Evolutionary conservation across 2,888 invertebrate species (phyloP).

Genomic region (Tiliacea aurago): DNA sequence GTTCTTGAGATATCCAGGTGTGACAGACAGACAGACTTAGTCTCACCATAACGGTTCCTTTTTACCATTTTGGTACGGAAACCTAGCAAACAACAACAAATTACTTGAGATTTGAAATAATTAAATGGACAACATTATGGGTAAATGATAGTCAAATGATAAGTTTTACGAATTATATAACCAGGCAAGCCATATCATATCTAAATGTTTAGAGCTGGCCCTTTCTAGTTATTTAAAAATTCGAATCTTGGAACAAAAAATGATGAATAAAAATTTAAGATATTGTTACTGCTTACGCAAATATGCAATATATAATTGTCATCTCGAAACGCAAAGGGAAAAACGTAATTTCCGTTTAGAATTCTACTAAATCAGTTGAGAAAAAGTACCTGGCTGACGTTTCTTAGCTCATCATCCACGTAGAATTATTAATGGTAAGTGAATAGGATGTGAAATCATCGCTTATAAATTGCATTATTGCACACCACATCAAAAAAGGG

Average conservation of each 20-base stretch:
- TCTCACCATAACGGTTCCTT: too few relatives aligned
- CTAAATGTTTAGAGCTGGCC: too few relatives aligned
- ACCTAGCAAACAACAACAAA: too few relatives aligned
- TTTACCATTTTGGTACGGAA: too few relatives aligned
- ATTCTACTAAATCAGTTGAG: slow-evolving; percentile 12
- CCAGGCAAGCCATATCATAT: too few relatives aligned
- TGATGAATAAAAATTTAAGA: background rate
- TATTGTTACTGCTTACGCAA: background rate
- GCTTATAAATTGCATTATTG: background rate
- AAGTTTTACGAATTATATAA: too few relatives aligned
- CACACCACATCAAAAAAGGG: background rate
- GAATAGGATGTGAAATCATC: background rate
- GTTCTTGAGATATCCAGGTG: too few relatives aligned
- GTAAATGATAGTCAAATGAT: background rate
- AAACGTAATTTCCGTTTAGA: background rate
- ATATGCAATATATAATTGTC: background rate
- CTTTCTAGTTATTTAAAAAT: background rate
- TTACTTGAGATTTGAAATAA: too few relatives aligned
- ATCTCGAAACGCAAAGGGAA: slow-evolving; percentile 1
- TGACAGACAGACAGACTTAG: too few relatives aligned
- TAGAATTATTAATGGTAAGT: background rate
- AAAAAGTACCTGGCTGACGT: slow-evolving; percentile 18
- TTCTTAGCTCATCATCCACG: slow-evolving; percentile 1
- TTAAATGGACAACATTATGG: too few relatives aligned
- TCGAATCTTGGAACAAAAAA: background rate